A percentile compares a stretch with the other conserved stretches of the same genome.
phyloP scores from a whole-genome alignment of 2,113 vertebrate species.

The Copsychus sechellarum region DNA sequence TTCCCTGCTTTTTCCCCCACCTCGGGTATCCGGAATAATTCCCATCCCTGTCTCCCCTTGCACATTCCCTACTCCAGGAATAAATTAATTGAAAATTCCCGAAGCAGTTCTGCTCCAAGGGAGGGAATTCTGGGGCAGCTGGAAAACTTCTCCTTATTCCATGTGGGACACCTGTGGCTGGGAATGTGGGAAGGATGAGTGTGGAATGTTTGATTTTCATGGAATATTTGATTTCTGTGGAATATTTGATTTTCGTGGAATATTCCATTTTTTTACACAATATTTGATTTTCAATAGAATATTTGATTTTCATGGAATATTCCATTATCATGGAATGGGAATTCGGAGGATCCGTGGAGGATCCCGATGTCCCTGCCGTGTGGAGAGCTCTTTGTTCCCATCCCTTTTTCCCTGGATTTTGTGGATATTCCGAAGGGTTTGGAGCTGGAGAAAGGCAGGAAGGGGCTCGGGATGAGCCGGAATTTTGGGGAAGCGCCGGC shows the following conservation, averaged over 20 bases:
- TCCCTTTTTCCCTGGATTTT: neutral
- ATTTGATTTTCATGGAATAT: neutral
- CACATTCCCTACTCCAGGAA: neutral
- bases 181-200: neutral
- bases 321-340: neutral
- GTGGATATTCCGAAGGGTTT: neutral
- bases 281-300: neutral
- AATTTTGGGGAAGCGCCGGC: neutral
- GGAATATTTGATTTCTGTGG: too few species aligned
- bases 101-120: neutral
- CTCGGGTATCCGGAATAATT: neutral
- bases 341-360: neutral
- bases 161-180: neutral
- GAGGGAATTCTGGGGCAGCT: neutral
- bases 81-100: accelerated
- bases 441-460: neutral
- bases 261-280: neutral
- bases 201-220: too few species aligned
- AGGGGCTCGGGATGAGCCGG: neutral
- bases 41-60: neutral
- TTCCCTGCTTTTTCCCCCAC: neutral
- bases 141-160: neutral
- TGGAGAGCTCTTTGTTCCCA: neutral
- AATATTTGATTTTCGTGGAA: neutral
- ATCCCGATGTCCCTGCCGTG: neutral